These are phyloP conservation scores for Dromius quadrimaculatus DNA, from an alignment of 2,888 invertebrate species.

Conservation along the genomic window DNA sequence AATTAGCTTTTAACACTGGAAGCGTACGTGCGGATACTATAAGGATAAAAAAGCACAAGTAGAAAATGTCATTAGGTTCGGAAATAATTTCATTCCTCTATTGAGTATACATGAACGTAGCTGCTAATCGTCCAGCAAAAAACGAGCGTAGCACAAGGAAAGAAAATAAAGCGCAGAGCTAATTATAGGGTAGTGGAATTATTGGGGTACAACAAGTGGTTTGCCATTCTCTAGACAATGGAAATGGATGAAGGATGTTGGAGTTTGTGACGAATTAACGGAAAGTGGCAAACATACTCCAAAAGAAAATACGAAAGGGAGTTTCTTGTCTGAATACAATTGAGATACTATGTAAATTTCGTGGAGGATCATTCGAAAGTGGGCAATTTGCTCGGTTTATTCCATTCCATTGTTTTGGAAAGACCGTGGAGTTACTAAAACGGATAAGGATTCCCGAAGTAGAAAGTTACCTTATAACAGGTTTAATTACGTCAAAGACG, in stretches of 20 bases:
- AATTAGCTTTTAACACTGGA: background rate
- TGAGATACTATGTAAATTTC: no score
- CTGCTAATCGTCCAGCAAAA: conserved; percentile 35
- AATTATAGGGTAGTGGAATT: conserved; percentile 40
- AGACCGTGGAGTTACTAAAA: no score
- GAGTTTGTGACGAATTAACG: conserved; percentile 32
- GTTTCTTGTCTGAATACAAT: no score
- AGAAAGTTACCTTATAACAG: no score
- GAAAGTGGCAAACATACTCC: background rate
- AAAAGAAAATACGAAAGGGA: background rate
- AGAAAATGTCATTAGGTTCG: conserved; percentile 40
- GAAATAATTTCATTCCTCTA: conserved; percentile 46
- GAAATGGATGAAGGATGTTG: conserved; percentile 35
- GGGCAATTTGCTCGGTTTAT: no score
- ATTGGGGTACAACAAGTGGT: conserved; percentile 41
- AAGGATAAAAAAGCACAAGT: conserved; percentile 25
- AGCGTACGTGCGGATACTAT: conserved; percentile 19
- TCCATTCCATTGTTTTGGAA: no score
- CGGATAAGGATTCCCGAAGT: no score
- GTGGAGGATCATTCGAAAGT: no score
- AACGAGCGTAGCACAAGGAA: conserved; percentile 10
- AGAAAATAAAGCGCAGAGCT: conserved; percentile 40
- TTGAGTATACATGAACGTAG: conserved; percentile 30
- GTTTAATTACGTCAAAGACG: no score
- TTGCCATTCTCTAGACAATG: conserved; percentile 16